Evolutionary conservation across 2,113 vertebrate genomes (phyloP), one percentile per base, ranked within the genome.

Genomic region (Vireo altiloquus): DNA sequence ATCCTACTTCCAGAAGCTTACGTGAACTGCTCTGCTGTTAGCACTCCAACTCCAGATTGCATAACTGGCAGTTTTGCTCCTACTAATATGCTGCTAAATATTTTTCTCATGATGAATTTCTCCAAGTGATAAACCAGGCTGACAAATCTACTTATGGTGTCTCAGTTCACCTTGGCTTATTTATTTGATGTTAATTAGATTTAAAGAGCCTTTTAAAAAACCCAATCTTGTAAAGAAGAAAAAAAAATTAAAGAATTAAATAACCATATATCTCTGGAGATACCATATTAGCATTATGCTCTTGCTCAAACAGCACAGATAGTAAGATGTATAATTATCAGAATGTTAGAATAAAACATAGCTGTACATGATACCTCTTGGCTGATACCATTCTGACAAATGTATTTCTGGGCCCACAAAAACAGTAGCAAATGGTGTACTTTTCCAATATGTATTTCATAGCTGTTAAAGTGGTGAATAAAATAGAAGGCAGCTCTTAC

Each of bases 31-130:
- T 80, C 75, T 75, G 90, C 88, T 90, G 79, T 94, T 86, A 83
- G 30, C 92, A 80, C 87, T 65, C 63, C 87, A 89, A 68, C 35
- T 72, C 42, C 74, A 88, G 68, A 93, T 14, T 78, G 79, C 84
- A 94, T 83, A 94, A 92, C 84, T 88, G 84, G 59, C 93, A 95
- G 63, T 91, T 95, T 88, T 90, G 88, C 85, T 95, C 52, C 56
- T 96, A 59, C 95, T 96, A 94, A 96, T 89, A 94, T 11, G 80
- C 85, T 96, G 92, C 88, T 82, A 96, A 91, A 91, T 94, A 95
- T 68, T 97, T 95, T 93, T 83, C 88, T 90, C 56, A 84, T 97
- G 87, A 96, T 92, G 40, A 87, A 65, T 89, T 92, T 92, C 94
- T 92, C 44, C 83, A 96, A 94, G 82, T 75, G 90, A 94, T 94